Percentiles rank a stretch among this genome's conserved stretches.
These are phyloP conservation scores for Pelodytes ibericus DNA, from an alignment of 2,797 vertebrate genomes.

Conservation along the genomic window DNA sequence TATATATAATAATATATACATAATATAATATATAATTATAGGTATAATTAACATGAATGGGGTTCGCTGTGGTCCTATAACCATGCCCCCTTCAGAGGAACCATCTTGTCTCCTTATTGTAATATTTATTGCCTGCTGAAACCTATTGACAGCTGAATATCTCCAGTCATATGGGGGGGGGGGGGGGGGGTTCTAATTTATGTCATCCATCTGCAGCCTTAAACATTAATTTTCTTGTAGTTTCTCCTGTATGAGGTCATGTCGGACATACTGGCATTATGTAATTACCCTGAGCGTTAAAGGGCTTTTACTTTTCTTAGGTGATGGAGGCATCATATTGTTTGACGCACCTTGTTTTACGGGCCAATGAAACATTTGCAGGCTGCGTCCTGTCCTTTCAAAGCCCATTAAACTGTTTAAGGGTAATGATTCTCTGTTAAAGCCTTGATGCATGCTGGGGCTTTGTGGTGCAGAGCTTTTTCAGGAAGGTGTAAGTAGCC, in stretches of 20 bases:
- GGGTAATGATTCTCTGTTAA: constrained; percentile 6
- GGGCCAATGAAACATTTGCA: constrained; percentile 4
- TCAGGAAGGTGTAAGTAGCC: not conserved
- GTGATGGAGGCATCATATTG: constrained; percentile 15
- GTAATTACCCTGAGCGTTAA: not conserved
- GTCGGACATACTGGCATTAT: not conserved
- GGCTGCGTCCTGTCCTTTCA: constrained; percentile 35
- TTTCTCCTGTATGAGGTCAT: not conserved
- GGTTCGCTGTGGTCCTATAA: too few species aligned
- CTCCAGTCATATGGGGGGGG: too few species aligned
- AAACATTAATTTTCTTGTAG: too few species aligned
- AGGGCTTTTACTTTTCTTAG: constrained; percentile 2
- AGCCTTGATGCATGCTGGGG: not conserved
- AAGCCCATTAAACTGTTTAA: constrained; percentile 11
- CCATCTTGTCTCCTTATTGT: too few species aligned
- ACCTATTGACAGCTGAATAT: too few species aligned
- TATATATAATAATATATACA: too few species aligned
- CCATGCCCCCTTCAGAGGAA: too few species aligned
- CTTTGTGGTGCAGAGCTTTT: constrained; percentile 1
- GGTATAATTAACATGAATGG: too few species aligned
- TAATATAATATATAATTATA: too few species aligned
- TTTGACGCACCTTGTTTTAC: constrained; percentile 18
- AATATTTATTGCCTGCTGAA: too few species aligned
- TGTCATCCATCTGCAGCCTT: too few species aligned
- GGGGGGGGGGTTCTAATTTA: too few species aligned